phyloP scores from a whole-genome alignment of 2,797 vertebrate species.

The Chelmon rostratus region DNA sequence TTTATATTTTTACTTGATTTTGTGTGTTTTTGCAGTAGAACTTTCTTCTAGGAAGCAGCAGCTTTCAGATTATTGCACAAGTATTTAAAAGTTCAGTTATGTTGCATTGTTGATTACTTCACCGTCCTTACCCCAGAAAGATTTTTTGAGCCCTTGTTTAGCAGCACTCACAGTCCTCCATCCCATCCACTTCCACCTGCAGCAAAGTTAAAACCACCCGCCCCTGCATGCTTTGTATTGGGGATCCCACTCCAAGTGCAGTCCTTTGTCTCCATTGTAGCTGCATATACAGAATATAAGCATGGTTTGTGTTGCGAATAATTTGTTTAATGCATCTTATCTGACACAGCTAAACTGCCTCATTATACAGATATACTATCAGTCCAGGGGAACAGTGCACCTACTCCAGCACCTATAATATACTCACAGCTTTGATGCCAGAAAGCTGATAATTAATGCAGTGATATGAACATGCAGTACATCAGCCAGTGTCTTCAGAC shows the following conservation, averaged over 20 bases:
- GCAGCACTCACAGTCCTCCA: too few relatives aligned
- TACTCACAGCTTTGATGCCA: background rate
- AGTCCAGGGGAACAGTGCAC: background rate
- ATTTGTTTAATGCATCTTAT: conserved; percentile 25
- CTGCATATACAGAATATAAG: background rate
- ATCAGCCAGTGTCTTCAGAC: background rate
- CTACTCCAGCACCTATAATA: background rate
- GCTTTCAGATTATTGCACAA: background rate
- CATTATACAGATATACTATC: conserved; percentile 10
- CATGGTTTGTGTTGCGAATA: conserved; percentile 13
- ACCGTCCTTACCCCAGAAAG: background rate
- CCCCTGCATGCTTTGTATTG: too few relatives aligned
- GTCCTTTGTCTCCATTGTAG: background rate
- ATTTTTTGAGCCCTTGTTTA: background rate
- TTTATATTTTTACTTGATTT: too few relatives aligned
- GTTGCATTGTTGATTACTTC: background rate
- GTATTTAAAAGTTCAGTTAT: background rate
- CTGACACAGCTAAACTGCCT: conserved; percentile 4
- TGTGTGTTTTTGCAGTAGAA: too few relatives aligned
- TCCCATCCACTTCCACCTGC: too few relatives aligned
- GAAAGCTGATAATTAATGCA: conserved; percentile 1
- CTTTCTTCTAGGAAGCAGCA: background rate
- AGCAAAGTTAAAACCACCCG: too few relatives aligned
- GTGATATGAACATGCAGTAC: background rate
- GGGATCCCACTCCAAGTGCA: too few relatives aligned